Evolutionary conservation across 2,113 vertebrate species (phyloP), one percentile per base, ranked within the genome.

Genomic region (Galeopterus variegatus): DNA sequence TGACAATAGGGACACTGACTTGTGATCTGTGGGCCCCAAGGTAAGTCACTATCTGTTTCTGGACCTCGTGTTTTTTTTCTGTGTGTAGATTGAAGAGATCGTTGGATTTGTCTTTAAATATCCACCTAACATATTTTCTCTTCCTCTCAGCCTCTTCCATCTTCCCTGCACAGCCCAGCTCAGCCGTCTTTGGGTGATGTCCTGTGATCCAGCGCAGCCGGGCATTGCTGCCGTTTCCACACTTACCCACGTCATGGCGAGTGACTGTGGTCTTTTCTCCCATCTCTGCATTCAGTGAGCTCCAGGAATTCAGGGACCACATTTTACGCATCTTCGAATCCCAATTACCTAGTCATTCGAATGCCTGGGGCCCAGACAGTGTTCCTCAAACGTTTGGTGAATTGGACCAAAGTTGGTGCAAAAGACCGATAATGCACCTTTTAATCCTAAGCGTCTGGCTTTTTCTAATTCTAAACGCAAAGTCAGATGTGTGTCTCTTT

Each of bases 181-280:
- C 41, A 56, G 54, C 67, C 13, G 45, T 9, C 19, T 41, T 18
- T 8, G 24, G 1, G 15, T 6, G 2, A 2, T 14, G 5, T 48
- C 31, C 70, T 45, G 69, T 4, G 28, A 2, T 13, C 60, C 67
- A 24, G 6, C 0, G 8, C 26, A 50, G 14, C 23, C 3, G 1
- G 2, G 1, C 28, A 26, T 8, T 1, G 12, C 8, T 3, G 10
- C 18, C 72, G 1, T 58, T 62, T 67, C 60, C 24, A 0, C 18
- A 8, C 11, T 50, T 24, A 8, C 21, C 24, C 0, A 8, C 7
- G 3, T 0, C 21, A 0, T 1, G 48, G 3, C 0, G 3, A 62
- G 21, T 21, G 50, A 1, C 1, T 28, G 3, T 2, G 56, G 24
- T 23, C 41, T 6, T 52, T 50, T 73, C 41, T 80, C n/a, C 17